phyloP scores from a whole-genome alignment of 2,113 vertebrate genomes.

The Smithornis capensis region DNA sequence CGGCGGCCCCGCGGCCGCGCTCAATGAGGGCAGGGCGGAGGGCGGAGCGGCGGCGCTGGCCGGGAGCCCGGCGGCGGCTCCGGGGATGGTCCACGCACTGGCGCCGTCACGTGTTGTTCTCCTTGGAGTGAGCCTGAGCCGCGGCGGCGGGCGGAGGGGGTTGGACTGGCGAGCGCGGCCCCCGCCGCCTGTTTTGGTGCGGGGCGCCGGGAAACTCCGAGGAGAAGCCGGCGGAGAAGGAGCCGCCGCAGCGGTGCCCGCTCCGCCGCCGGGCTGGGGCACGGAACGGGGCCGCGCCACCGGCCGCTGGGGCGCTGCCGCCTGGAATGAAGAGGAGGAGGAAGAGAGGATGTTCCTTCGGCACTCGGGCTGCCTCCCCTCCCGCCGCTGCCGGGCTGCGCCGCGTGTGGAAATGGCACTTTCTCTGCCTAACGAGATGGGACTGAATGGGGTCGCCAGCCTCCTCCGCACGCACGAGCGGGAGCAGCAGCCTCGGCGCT shows the following conservation, averaged over 20 bases:
- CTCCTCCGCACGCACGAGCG: constrained; percentile 16
- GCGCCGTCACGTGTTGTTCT: constrained; percentile 70
- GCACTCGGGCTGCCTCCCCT: constrained; percentile 12
- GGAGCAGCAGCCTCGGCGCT: constrained; percentile 29
- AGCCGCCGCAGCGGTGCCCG: neutral
- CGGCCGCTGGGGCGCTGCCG: constrained; percentile 37
- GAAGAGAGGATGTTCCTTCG: constrained; percentile 46
- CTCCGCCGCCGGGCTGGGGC: constrained; percentile 13
- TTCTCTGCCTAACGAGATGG: constrained; percentile 58
- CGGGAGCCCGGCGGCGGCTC: constrained; percentile 29
- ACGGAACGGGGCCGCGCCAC: neutral
- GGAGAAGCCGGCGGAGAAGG: constrained; percentile 1
- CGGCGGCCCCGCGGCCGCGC: neutral
- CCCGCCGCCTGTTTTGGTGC: constrained; percentile 66
- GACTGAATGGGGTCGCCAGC: constrained; percentile 66
- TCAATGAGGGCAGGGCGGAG: constrained; percentile 24
- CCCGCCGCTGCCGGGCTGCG: constrained; percentile 44
- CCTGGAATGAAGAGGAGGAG: constrained; percentile 68
- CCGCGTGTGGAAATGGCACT: constrained; percentile 51
- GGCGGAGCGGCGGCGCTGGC: constrained; percentile 53
- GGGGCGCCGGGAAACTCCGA: constrained; percentile 35
- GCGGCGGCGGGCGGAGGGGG: constrained; percentile 48
- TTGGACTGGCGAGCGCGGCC: constrained; percentile 58
- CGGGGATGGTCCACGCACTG: constrained; percentile 67
- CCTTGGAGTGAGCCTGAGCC: constrained; percentile 60